phyloP scores from a whole-genome alignment of 2,797 vertebrate genomes.

The Parauchenoglanis punctatus region DNA sequence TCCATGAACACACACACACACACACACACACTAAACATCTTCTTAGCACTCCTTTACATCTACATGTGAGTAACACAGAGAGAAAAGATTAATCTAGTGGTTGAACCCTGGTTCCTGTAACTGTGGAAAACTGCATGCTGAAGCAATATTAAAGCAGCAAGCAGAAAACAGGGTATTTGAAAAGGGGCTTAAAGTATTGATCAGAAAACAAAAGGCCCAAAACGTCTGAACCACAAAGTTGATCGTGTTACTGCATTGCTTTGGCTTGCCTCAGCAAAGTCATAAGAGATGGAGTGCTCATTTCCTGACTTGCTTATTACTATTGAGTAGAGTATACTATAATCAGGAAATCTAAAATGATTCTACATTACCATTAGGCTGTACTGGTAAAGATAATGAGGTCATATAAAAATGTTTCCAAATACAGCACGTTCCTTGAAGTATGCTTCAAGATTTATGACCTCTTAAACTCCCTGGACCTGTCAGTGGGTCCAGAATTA shows the following conservation, averaged over 20 bases:
- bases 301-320: constrained; percentile 15
- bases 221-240: not conserved
- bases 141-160: constrained; percentile 66
- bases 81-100: not conserved
- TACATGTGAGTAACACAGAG: not conserved
- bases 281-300: not conserved
- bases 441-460: not conserved
- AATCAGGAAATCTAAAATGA: constrained; percentile 6
- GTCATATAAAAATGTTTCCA: constrained; percentile 5
- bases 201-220: not conserved
- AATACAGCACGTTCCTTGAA: not conserved
- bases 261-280: constrained; percentile 9
- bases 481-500: not conserved
- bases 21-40: not conserved
- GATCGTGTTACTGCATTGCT: not conserved
- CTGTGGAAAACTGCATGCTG: constrained; percentile 62
- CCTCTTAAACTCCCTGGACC: not conserved
- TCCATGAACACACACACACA: not conserved
- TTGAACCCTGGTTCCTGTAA: constrained; percentile 55
- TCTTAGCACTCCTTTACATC: not conserved
- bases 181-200: not conserved
- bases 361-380: constrained; percentile 8
- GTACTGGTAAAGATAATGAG: not conserved
- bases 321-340: not conserved
- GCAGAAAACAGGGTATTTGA: not conserved